Percentiles rank a stretch among this genome's conserved stretches.
Evolutionary conservation across 1,140 invertebrate genomes (phyloP).

Genomic region (Chironomus striatipennis): DNA sequence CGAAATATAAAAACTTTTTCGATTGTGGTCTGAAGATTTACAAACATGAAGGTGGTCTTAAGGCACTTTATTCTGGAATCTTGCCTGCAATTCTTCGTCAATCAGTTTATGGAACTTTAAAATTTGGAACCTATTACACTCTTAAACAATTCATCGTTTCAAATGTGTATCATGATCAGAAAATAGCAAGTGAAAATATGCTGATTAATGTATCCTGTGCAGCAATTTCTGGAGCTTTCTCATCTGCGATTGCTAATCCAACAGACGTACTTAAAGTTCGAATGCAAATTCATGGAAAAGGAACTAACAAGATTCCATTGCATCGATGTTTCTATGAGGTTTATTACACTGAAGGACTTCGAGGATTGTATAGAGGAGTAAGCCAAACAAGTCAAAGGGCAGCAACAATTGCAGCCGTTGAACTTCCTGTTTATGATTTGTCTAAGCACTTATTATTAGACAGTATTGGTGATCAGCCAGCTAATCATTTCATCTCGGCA

Average conservation of each 20-base stretch:
- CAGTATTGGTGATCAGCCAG: conserved; percentile 64
- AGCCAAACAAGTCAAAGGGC: conserved; percentile 85
- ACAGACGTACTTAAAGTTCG: conserved; percentile 96
- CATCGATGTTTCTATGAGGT: conserved; percentile 71
- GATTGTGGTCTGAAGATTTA: conserved; percentile 79
- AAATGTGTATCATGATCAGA: conserved; percentile 42
- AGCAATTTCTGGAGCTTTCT: conserved; percentile 72
- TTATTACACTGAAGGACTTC: conserved; percentile 67
- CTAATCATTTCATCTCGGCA: conserved; percentile 87
- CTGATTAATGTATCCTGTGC: conserved; percentile 78
- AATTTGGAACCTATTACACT: conserved; percentile 93
- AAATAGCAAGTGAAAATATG: conserved; percentile 60
- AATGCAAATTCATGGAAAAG: conserved; percentile 67
- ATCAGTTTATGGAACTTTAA: conserved; percentile 92
- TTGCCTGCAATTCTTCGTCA: conserved; percentile 84
- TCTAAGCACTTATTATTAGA: conserved; percentile 70
- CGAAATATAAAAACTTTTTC: conserved; percentile 84
- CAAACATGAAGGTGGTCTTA: conserved; percentile 71
- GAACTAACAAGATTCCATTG: conserved; percentile 47
- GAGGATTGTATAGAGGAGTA: conserved; percentile 84
- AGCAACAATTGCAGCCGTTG: conserved; percentile 64
- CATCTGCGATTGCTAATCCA: conserved; percentile 94
- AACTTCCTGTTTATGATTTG: conserved; percentile 89
- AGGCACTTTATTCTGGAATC: conserved; percentile 76
- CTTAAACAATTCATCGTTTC: conserved; percentile 62